Evolutionary conservation across 2,797 vertebrate species (phyloP).

Genomic region (Orestias chungarensis): DNA sequence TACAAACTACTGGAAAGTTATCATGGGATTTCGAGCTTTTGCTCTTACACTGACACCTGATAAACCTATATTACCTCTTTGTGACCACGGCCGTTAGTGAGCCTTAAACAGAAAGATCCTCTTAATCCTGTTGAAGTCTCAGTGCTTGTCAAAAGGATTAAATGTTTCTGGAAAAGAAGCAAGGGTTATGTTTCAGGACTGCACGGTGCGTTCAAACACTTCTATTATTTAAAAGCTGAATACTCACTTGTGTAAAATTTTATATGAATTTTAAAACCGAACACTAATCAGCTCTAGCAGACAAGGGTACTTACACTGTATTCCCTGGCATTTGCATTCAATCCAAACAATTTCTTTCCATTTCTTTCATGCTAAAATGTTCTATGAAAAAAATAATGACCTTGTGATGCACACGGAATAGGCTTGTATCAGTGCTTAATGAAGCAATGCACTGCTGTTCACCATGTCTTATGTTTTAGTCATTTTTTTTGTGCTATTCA

Average conservation of each 20-base stretch:
- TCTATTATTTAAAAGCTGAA: background rate
- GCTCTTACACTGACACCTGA: conserved; percentile 11
- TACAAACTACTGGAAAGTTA: background rate
- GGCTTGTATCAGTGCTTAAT: background rate
- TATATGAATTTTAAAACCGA: background rate
- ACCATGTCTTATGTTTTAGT: background rate
- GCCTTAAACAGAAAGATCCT: background rate
- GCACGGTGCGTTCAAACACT: background rate
- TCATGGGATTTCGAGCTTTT: background rate
- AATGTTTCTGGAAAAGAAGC: conserved; percentile 1
- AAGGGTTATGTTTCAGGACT: too few relatives aligned
- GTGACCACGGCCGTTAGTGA: conserved; percentile 17
- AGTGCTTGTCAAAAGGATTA: background rate
- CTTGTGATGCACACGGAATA: background rate
- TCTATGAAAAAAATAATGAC: background rate
- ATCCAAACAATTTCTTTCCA: background rate
- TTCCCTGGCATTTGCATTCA: background rate
- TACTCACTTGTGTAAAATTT: background rate
- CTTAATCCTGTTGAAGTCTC: background rate
- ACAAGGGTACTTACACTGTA: background rate
- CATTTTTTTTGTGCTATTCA: background rate
- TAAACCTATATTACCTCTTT: conserved; percentile 12
- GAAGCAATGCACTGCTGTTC: background rate
- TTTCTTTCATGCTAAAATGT: background rate
- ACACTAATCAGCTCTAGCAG: background rate